Evolutionary conservation across 1,140 invertebrate genomes (phyloP).

Genomic region (Drosophila yakuba): DNA sequence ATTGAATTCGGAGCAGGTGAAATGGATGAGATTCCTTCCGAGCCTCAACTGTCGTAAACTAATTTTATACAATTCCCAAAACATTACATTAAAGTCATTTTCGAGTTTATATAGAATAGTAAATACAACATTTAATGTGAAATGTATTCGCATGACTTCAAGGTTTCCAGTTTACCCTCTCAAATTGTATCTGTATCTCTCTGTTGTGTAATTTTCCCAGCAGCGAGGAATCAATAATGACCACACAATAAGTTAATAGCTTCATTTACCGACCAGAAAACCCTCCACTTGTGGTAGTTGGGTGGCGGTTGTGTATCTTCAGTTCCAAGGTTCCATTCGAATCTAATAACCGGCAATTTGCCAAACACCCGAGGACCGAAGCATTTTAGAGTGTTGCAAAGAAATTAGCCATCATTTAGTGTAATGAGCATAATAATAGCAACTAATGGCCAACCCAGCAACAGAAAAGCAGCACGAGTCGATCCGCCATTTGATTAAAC

Average conservation of each 20-base stretch:
- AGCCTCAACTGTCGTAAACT: too few species aligned
- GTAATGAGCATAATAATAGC: constrained; percentile 78
- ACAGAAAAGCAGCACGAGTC: constrained; percentile 13
- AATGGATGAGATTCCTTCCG: neutral
- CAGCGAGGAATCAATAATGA: constrained; percentile 26
- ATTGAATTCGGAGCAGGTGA: constrained; percentile 5
- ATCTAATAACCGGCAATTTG: constrained; percentile 71
- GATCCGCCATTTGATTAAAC: constrained; percentile 63
- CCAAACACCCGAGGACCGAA: constrained; percentile 50
- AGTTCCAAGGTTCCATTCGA: constrained; percentile 5
- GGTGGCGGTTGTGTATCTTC: constrained; percentile 14
- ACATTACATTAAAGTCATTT: too few species aligned
- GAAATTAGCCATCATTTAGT: constrained; percentile 78
- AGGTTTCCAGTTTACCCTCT: too few species aligned
- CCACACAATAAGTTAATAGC: constrained; percentile 28
- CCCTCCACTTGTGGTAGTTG: constrained; percentile 17
- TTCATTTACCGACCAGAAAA: constrained; percentile 11
- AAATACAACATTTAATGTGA: too few species aligned
- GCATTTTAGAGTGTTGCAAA: constrained; percentile 79
- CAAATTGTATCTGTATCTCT: neutral
- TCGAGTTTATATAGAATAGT: too few species aligned
- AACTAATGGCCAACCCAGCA: constrained; percentile 59
- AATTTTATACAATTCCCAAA: too few species aligned
- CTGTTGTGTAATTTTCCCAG: neutral
- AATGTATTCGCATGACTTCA: neutral